These are phyloP conservation scores for Palaemon carinicauda DNA, from an alignment of 1,140 invertebrate genomes.

Conservation along the genomic window DNA sequence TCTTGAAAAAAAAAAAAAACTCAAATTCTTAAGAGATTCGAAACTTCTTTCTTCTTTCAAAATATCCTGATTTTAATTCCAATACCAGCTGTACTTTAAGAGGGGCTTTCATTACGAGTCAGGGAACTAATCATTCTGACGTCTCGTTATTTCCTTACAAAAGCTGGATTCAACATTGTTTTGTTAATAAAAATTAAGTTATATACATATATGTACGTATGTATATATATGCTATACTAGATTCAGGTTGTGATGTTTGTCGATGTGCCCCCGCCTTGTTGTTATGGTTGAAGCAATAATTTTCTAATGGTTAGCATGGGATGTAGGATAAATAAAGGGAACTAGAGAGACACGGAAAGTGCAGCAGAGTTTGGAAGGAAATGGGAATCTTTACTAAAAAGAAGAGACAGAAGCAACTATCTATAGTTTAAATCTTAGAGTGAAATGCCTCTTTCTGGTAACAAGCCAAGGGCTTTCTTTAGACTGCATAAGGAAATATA, in stretches of 20 bases:
- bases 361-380: neutral
- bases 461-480: no score
- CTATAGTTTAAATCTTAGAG: no score
- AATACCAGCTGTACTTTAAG: neutral
- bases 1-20: neutral
- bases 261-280: slow-evolving; percentile 16
- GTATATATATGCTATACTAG: neutral
- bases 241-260: slow-evolving; percentile 43
- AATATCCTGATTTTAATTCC: no score
- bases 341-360: neutral
- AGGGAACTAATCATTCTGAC: neutral
- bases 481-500: no score
- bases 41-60: neutral
- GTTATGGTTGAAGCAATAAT: slow-evolving; percentile 51
- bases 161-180: no score
- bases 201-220: no score
- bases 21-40: neutral
- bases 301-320: slow-evolving; percentile 30
- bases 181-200: no score
- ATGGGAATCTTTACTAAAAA: neutral
- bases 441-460: no score
- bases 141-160: no score
- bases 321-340: neutral
- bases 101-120: neutral
- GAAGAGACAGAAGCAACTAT: no score